These are phyloP conservation scores for Sphaerophoria taeniata DNA, from an alignment of 2,888 invertebrate genomes.

Conservation along the genomic window DNA sequence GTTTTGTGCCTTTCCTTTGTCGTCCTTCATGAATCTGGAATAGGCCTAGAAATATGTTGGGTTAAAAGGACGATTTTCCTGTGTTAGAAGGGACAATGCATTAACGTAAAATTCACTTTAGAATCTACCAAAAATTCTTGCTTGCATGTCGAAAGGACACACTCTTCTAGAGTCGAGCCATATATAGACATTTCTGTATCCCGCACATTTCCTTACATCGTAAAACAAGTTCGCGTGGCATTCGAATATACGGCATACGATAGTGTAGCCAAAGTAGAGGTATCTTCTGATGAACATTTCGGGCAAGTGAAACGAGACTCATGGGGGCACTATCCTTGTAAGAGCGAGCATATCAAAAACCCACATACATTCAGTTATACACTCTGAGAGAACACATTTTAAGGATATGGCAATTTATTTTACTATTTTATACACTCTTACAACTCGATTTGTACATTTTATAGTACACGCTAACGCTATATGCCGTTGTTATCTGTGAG, in stretches of 20 bases:
- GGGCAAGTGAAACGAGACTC: conserved; percentile 65
- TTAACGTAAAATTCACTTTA: conserved; percentile 65
- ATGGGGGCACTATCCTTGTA: conserved; percentile 59
- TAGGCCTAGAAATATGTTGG: conserved; percentile 27
- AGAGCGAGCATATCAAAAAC: conserved; percentile 41
- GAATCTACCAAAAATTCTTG: conserved; percentile 51
- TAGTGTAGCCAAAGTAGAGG: not conserved
- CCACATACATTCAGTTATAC: conserved; percentile 24
- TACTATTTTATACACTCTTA: conserved; percentile 66
- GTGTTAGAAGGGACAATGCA: conserved; percentile 52
- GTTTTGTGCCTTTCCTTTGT: not conserved
- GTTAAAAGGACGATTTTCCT: conserved; percentile 13
- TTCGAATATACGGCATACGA: not conserved
- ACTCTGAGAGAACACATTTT: conserved; percentile 8
- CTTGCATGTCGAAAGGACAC: conserved; percentile 38
- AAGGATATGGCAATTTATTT: conserved; percentile 74
- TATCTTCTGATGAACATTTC: conserved; percentile 25
- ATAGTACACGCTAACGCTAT: not conserved
- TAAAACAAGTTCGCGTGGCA: conserved; percentile 9
- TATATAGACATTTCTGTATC: not conserved
- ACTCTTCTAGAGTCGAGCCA: not conserved
- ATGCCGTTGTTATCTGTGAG: conserved; percentile 14
- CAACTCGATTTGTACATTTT: conserved; percentile 37
- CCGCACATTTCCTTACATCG: not conserved
- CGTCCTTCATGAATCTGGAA: conserved; percentile 11